A percentile compares a stretch with the other conserved stretches of the same genome.
Conservation (phyloP, 1,140 invertebrate species). For the Oryzaephilus surinamensis region DNA sequence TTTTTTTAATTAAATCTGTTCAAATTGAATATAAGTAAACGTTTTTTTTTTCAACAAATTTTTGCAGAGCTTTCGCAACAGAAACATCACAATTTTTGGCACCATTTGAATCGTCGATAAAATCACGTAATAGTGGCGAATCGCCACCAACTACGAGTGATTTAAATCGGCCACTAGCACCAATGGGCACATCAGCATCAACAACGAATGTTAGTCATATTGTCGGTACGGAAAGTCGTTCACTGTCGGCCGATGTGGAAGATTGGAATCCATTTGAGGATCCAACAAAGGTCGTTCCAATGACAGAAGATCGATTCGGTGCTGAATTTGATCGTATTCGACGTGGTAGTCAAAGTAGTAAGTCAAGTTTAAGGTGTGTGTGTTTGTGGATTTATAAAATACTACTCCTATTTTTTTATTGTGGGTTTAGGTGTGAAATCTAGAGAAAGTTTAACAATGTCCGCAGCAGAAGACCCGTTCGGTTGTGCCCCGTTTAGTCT, state of each 20-base stretch:
- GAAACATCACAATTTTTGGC: constrained; percentile 66
- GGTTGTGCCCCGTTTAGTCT: constrained; percentile 70
- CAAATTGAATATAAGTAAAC: too few species aligned
- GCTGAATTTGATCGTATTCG: constrained; percentile 79
- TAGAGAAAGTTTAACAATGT: constrained; percentile 63
- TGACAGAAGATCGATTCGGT: constrained; percentile 77
- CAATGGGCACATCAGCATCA: constrained; percentile 29
- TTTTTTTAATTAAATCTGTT: constrained; percentile 1
- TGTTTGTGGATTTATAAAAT: too few species aligned
- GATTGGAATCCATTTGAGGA: constrained; percentile 78
- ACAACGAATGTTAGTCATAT: constrained; percentile 32
- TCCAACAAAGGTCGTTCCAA: constrained; percentile 57
- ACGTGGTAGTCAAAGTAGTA: constrained; percentile 66
- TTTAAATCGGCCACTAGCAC: constrained; percentile 21
- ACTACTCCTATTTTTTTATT: constrained; percentile 48
- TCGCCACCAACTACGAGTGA: constrained; percentile 17
- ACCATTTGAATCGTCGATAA: constrained; percentile 58
- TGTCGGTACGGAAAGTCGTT: constrained; percentile 41
- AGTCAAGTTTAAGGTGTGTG: too few species aligned
- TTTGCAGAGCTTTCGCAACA: constrained; percentile 56
- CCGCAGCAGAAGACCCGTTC: constrained; percentile 69
- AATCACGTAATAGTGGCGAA: constrained; percentile 39
- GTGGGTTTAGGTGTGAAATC: constrained; percentile 63
- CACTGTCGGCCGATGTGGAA: constrained; percentile 49
- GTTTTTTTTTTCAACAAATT: too few species aligned